Conservation (phyloP, 1,140 invertebrate species). For the Ceratoteleas bidentatus region DNA sequence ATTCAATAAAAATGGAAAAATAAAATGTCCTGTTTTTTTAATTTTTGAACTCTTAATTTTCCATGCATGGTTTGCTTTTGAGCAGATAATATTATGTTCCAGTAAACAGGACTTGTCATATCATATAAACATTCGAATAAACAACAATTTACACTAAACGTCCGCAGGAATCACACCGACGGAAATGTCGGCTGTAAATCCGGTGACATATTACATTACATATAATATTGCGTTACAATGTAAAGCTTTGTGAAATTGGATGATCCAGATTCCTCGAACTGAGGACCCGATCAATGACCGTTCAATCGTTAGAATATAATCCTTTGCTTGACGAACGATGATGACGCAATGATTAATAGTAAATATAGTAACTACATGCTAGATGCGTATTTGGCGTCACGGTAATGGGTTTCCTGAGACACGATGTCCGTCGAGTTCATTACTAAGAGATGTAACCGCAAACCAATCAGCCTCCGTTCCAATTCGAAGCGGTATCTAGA, state of each 20-base stretch:
- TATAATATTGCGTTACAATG: slow-evolving; percentile 34
- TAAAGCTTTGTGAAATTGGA: slow-evolving; percentile 49
- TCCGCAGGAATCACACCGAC: neutral
- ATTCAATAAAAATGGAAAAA: too few relatives aligned
- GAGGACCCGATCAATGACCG: slow-evolving; percentile 46
- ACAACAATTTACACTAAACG: too few relatives aligned
- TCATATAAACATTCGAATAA: too few relatives aligned
- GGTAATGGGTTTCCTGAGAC: slow-evolving; percentile 80
- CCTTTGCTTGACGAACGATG: slow-evolving; percentile 64
- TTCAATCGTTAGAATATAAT: slow-evolving; percentile 56
- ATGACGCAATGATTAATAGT: slow-evolving; percentile 67
- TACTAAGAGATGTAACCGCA: slow-evolving; percentile 80
- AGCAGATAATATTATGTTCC: too few relatives aligned
- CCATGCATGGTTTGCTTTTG: too few relatives aligned
- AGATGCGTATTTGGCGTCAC: slow-evolving; percentile 73
- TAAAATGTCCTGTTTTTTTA: too few relatives aligned
- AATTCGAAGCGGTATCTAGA: slow-evolving; percentile 66
- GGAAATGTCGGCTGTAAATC: neutral
- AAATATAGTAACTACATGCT: slow-evolving; percentile 65
- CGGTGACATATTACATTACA: slow-evolving; percentile 18
- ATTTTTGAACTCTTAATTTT: too few relatives aligned
- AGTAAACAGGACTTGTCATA: too few relatives aligned
- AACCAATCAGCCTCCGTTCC: slow-evolving; percentile 77
- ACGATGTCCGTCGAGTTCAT: slow-evolving; percentile 79
- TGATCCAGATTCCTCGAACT: slow-evolving; percentile 32